phyloP scores from a whole-genome alignment of 2,113 vertebrate genomes.

The Papio anubis region DNA sequence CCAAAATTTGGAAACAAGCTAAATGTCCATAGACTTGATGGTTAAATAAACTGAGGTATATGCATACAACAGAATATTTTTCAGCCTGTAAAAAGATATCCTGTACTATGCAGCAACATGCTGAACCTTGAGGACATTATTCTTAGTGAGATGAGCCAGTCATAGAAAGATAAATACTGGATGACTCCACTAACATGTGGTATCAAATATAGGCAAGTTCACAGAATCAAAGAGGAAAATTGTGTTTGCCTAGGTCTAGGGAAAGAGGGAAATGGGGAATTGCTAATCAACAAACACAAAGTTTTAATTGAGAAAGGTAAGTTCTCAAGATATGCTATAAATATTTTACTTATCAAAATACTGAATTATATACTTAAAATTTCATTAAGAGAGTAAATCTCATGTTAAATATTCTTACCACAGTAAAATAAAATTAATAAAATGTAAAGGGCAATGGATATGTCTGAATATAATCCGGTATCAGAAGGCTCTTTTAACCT shows the following conservation, averaged over 20 bases:
- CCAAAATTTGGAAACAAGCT: background rate
- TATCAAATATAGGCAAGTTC: background rate
- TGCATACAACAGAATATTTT: background rate
- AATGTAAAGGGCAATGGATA: background rate
- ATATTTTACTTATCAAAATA: background rate
- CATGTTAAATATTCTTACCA: background rate
- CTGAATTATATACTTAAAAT: background rate
- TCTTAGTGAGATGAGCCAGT: background rate
- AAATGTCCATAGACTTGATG: background rate
- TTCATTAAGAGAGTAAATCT: background rate
- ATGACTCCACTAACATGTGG: background rate
- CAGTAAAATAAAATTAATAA: background rate
- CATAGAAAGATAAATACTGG: background rate
- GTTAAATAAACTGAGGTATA: background rate
- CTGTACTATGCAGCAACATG: background rate
- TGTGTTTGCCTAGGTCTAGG: background rate
- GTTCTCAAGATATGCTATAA: background rate
- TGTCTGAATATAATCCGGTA: background rate
- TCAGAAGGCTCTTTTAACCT: background rate
- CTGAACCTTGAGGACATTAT: background rate
- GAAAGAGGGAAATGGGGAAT: background rate
- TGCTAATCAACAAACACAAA: background rate
- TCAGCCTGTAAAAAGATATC: background rate
- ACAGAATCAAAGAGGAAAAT: background rate
- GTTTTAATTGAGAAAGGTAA: background rate